phyloP scores from a whole-genome alignment of 1,140 invertebrate species.

The Diuraphis noxia region DNA sequence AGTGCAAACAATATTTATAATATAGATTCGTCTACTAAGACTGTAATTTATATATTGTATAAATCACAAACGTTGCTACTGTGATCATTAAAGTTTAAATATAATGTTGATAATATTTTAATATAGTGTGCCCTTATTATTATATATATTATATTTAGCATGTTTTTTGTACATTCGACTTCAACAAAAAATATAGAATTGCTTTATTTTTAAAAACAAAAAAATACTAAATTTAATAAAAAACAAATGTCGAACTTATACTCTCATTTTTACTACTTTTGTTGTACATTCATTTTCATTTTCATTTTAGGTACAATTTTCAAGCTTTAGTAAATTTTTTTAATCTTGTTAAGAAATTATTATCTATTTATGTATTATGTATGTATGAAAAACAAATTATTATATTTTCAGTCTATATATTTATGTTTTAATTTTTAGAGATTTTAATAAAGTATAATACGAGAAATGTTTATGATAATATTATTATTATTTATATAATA shows the following conservation, averaged over 20 bases:
- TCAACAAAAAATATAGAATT: constrained; percentile 21
- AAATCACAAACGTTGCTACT: constrained; percentile 43
- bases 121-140: constrained; percentile 24
- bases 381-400: constrained; percentile 11
- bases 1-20: constrained; percentile 21
- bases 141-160: constrained; percentile 25
- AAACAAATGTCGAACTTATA: constrained; percentile 19
- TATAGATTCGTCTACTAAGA: constrained; percentile 20
- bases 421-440: constrained; percentile 12
- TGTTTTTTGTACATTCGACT: constrained; percentile 29
- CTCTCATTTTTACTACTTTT: constrained; percentile 31
- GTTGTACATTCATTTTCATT: constrained; percentile 37
- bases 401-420: constrained; percentile 11
- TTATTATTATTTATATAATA: no score
- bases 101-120: constrained; percentile 26
- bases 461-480: constrained; percentile 2
- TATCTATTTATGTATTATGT: constrained; percentile 35
- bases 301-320: constrained; percentile 18
- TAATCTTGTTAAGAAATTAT: constrained; percentile 22
- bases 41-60: constrained; percentile 33
- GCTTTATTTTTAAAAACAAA: constrained; percentile 29
- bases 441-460: not conserved
- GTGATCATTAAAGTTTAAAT: constrained; percentile 44
- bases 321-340: constrained; percentile 35
- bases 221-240: not conserved